These are phyloP conservation scores for Xylota sylvarum DNA, from an alignment of 2,888 invertebrate species.

Conservation along the genomic window DNA sequence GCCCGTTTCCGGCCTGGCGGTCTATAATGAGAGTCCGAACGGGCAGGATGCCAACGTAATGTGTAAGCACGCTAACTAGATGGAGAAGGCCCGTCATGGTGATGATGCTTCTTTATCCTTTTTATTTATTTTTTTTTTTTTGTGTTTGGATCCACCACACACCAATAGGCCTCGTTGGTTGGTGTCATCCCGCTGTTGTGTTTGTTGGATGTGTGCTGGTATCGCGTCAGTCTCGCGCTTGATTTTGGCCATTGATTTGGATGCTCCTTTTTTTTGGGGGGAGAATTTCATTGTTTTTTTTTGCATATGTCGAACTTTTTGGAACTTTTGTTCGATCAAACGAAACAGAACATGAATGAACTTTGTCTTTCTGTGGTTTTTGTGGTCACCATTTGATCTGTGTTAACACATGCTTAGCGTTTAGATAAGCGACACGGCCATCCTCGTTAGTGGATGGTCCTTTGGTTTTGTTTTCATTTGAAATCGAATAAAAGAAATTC, in stretches of 20 bases:
- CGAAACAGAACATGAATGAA: slow-evolving; percentile 70
- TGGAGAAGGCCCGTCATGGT: slow-evolving; percentile 65
- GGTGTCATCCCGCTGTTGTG: slow-evolving; percentile 61
- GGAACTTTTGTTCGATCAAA: slow-evolving; percentile 59
- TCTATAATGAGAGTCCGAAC: slow-evolving; percentile 66
- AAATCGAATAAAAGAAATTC: slow-evolving; percentile 75
- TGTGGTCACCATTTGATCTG: slow-evolving; percentile 71
- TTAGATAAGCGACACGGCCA: slow-evolving; percentile 72
- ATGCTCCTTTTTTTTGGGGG: slow-evolving; percentile 2
- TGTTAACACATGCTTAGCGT: slow-evolving; percentile 76
- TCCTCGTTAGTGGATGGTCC: slow-evolving; percentile 64
- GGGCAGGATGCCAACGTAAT: slow-evolving; percentile 71
- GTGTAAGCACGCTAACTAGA: slow-evolving; percentile 76
- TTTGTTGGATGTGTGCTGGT: slow-evolving; percentile 57
- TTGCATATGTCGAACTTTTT: slow-evolving; percentile 45
- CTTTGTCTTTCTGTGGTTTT: slow-evolving; percentile 67
- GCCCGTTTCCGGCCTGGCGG: slow-evolving; percentile 74
- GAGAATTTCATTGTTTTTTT: slow-evolving; percentile 16
- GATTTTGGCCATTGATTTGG: slow-evolving; percentile 74
- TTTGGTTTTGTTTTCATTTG: slow-evolving; percentile 45
- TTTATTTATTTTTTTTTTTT: slow-evolving; percentile 29
- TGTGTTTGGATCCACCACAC: slow-evolving; percentile 46
- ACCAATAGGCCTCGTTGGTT: slow-evolving; percentile 47
- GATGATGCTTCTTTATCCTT: slow-evolving; percentile 52
- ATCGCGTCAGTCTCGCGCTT: slow-evolving; percentile 74